These are phyloP conservation scores for Microtus montanus DNA, from an alignment of 2,113 vertebrate genomes.

Conservation along the genomic window DNA sequence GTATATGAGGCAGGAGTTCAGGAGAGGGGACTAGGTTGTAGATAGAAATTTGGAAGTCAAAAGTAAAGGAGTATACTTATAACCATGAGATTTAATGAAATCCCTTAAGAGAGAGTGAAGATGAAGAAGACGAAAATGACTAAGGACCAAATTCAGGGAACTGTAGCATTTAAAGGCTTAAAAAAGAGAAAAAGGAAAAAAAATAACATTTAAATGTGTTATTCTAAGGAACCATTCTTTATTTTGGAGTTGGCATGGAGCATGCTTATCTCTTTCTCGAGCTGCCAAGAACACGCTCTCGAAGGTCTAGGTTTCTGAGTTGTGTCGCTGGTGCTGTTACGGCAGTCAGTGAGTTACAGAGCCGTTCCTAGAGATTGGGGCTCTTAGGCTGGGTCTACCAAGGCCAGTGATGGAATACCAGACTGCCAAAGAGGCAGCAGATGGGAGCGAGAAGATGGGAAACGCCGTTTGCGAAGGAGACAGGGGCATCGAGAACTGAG, in stretches of 20 bases:
- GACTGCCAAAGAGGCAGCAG: not conserved
- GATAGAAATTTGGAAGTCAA: constrained; percentile 29
- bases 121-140: constrained; percentile 31
- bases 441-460: not conserved
- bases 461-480: constrained; percentile 11
- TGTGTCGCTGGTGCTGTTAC: not conserved
- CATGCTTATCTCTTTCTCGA: not conserved
- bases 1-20: not conserved
- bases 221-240: constrained; percentile 27
- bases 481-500: not conserved
- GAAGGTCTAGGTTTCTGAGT: not conserved
- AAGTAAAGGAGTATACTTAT: constrained; percentile 2
- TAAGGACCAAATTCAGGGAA: not conserved
- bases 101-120: not conserved
- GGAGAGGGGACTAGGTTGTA: not conserved
- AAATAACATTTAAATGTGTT: constrained; percentile 20
- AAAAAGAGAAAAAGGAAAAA: constrained; percentile 19
- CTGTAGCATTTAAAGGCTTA: constrained; percentile 31
- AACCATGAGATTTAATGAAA: not conserved
- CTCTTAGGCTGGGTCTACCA: not conserved
- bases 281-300: not conserved
- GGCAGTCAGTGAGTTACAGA: not conserved
- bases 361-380: not conserved
- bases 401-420: not conserved
- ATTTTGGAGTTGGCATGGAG: not conserved